A percentile compares a stretch with the other conserved stretches of the same genome.
Conservation (phyloP, 2,888 invertebrate genomes). For the Philopedon plagiatum region DNA sequence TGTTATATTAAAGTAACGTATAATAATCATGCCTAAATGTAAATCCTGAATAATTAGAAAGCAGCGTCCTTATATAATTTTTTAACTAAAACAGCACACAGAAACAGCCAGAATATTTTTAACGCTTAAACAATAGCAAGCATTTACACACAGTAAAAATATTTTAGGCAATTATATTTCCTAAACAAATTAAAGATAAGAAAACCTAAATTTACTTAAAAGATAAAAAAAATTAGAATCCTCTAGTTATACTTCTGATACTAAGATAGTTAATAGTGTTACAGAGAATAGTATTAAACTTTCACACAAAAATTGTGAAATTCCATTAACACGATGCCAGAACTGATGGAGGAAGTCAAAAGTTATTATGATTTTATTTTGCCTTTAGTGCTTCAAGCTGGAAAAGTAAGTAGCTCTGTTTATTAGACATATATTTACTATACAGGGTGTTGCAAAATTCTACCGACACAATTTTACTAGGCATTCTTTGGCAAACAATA, state of each 20-base stretch:
- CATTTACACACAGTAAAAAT: not conserved
- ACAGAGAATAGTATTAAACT: too few relatives aligned
- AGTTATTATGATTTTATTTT: conserved; percentile 69
- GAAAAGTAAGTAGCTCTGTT: conserved; percentile 68
- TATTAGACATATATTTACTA: too few relatives aligned
- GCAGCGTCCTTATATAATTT: not conserved
- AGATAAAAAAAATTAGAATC: not conserved
- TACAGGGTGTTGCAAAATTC: too few relatives aligned
- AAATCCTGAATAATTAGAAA: not conserved
- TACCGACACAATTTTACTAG: too few relatives aligned
- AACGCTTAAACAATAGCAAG: not conserved
- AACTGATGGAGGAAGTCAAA: conserved; percentile 55
- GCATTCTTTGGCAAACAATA: too few relatives aligned
- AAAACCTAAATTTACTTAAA: not conserved
- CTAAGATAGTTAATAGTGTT: too few relatives aligned
- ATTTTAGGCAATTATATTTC: not conserved
- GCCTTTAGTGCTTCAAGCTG: conserved; percentile 68
- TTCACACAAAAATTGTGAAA: too few relatives aligned
- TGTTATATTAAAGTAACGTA: not conserved
- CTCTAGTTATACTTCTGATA: not conserved
- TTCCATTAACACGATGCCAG: not conserved
- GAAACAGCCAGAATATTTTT: not conserved
- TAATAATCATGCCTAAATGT: not conserved
- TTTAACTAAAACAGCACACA: not conserved
- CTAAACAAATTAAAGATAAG: not conserved